Evolutionary conservation across 1,140 invertebrate genomes (phyloP), one percentile per base, ranked within the genome.

Genomic region (Aphis gossypii): DNA sequence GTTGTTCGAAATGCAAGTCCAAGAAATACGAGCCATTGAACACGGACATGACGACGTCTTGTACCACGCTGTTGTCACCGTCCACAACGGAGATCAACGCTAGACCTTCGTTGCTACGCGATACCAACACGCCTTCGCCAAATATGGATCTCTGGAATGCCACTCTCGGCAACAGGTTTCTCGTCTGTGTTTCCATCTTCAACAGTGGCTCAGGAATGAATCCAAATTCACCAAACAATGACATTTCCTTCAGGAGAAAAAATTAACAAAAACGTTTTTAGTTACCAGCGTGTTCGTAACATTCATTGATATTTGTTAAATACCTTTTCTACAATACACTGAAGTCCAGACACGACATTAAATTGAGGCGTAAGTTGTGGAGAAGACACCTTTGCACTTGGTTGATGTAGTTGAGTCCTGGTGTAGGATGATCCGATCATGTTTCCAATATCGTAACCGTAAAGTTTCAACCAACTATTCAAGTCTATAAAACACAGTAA

Each of bases 21-120:
- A 99, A 95, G 95, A 99, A 98, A 95, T 97, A 97, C 0, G 98
- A 99, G 94, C 98, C 98, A 95, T 99, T 99, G 94, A 99, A 98
- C 18, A 99, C 98, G 0, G 98, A 98, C 1, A 98, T 98, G 0
- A 99, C 98, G 1, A 99, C 98, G 95, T 99, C 98, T 95, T 98
- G 98, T 0, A 98, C 97, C 3, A 99, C 98, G 93, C 97, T 97
- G 94, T 98, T 98, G 0, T 97, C 97, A 2, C 97, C 97, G 94
- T 98, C 98, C 0, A 98, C 97, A 0, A 98, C 97, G 94, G 97
- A 98, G 8, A 98, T 97, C 6, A 98, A 95, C 0, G 98, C 97
- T 30, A 98, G 96, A 93, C 97, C 97, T 56, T 95, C 95, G 38
- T 97, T 97, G 0, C 97, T 96, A 88, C 98, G 95, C 0, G 98